Evolutionary conservation across 2,888 invertebrate species (phyloP), one percentile per base, ranked within the genome.

Genomic region (Synanthedon tipuliformis): DNA sequence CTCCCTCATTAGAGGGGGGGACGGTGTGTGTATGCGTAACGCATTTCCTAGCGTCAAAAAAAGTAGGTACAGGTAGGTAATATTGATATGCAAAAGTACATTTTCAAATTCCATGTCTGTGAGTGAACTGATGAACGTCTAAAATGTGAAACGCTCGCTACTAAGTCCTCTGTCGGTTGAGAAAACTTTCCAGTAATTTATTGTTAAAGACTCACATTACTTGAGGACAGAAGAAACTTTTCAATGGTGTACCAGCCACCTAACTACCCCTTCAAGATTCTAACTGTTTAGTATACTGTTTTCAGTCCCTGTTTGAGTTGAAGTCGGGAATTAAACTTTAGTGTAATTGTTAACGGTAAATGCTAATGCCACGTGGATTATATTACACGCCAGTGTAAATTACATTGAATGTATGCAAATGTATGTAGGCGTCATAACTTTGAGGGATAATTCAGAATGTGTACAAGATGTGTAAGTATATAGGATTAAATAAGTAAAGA

Each of bases 231-330:
- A 61, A 63, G 63, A 60, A 70, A 73, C 68, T 78, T 77, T 69
- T 64, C 69, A 73, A 68, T 69, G 69, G 69, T 16, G 45, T 45
- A 45, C 45, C 7, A 45, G 68, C 69, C 69, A 66, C 62, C 71
- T 71, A 73, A 71, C 69, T 72, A 72, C 71, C 67, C 65, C 66
- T 68, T 61, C 71, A 65, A 65, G 65, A 68, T 64, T 71, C 70
- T 78, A 77, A 79, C 75, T 75, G 73, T 78, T 80, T 75, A 75
- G 79, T 81, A 76, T 73, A 78, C 70, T 66, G 67, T 58, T 64
- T 61, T 62, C 63, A 66, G 61, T 68, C 64, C 66, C 75, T 74
- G 75, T 73, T 73, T 68, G 62, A 68, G 61, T 68, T 65, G 66
- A 66, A 58, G 65, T 60, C 61, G 65, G 64, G 65, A 70, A 75